phyloP scores from a whole-genome alignment of 2,888 invertebrate species.

The Glyphotaelius pellucidus region DNA sequence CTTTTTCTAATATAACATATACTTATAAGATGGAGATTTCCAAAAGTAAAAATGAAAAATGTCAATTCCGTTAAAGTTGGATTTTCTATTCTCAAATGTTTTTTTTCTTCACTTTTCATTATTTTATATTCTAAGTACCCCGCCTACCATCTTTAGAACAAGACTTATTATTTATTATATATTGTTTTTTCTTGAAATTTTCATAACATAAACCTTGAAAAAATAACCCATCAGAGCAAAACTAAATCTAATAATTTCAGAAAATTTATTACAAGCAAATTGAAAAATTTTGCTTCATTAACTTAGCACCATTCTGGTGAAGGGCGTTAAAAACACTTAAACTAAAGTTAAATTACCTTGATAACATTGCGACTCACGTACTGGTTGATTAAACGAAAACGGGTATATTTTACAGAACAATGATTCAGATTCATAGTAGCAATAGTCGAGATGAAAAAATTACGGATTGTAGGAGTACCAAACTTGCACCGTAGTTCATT shows the following conservation, averaged over 20 bases:
- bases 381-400: too few species aligned
- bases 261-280: neutral
- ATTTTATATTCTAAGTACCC: neutral
- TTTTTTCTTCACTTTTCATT: too few species aligned
- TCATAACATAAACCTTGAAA: too few species aligned
- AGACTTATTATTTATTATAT: neutral
- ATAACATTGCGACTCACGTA: too few species aligned
- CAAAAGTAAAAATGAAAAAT: too few species aligned
- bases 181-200: too few species aligned
- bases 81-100: neutral
- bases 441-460: neutral
- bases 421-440: neutral
- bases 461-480: neutral
- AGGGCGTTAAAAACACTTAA: neutral
- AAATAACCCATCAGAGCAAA: neutral
- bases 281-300: neutral
- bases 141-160: neutral
- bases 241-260: neutral
- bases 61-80: neutral
- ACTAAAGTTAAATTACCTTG: too few species aligned
- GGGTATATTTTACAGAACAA: neutral
- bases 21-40: neutral
- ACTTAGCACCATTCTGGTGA: neutral
- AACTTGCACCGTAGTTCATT: neutral
- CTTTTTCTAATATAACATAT: neutral